Evolutionary conservation across 2,797 vertebrate species (phyloP).

Genomic region (Amblyopsis hoosieri): DNA sequence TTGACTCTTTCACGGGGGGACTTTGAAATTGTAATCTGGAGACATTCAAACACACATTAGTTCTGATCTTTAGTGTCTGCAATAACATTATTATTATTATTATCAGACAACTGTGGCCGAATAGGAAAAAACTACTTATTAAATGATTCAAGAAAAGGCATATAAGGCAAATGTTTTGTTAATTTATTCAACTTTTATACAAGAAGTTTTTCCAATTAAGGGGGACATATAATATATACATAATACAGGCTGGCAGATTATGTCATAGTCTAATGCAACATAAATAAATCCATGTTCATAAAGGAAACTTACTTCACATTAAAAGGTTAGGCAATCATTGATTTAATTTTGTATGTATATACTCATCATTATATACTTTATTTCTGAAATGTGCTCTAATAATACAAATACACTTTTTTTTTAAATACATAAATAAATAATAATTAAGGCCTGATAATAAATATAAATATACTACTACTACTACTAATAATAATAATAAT

Average conservation of each 20-base stretch:
- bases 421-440: background rate
- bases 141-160: too few species aligned
- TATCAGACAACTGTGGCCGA: background rate
- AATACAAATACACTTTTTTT: too few species aligned
- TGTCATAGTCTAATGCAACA: background rate
- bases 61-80: conserved; percentile 78
- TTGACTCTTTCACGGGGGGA: conserved; percentile 74
- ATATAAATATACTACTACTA: background rate
- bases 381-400: too few species aligned
- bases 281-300: too few species aligned
- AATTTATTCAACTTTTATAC: conserved; percentile 18
- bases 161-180: conserved; percentile 7
- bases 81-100: conserved; percentile 78
- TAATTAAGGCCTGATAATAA: background rate
- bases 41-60: conserved; percentile 82
- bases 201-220: background rate
- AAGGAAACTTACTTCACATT: too few species aligned
- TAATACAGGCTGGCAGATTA: background rate
- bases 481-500: too few species aligned
- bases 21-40: conserved; percentile 84
- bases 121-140: background rate
- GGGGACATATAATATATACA: background rate
- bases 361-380: too few species aligned
- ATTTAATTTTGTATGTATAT: too few species aligned
- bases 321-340: too few species aligned